phyloP scores from a whole-genome alignment of 2,113 vertebrate species.

The Halcyon malimbica region DNA sequence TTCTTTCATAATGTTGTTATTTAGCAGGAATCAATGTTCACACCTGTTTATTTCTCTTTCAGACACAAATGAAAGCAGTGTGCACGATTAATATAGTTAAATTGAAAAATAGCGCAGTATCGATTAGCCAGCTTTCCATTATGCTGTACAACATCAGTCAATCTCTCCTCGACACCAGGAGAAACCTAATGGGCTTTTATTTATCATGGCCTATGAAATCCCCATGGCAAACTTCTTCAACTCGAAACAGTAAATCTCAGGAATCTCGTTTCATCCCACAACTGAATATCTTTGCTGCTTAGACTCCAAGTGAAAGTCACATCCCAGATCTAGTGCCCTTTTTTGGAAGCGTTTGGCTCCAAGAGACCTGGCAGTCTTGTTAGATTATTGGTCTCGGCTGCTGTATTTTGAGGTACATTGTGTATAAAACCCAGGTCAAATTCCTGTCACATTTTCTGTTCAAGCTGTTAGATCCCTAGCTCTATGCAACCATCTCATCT shows the following conservation, averaged over 20 bases:
- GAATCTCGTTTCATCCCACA: neutral
- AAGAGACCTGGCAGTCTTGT: neutral
- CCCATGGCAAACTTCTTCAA: neutral
- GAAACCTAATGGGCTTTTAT: constrained; percentile 18
- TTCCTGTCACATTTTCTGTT: neutral
- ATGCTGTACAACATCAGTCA: constrained; percentile 18
- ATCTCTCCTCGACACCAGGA: neutral
- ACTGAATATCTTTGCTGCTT: neutral
- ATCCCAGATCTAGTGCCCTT: neutral
- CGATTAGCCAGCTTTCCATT: constrained; percentile 59
- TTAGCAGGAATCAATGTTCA: constrained; percentile 37
- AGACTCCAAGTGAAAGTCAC: neutral
- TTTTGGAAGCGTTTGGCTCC: neutral
- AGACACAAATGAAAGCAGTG: constrained; percentile 33
- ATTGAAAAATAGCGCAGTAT: constrained; percentile 46
- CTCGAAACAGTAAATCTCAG: neutral
- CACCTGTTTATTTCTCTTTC: constrained; percentile 50
- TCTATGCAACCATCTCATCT: neutral
- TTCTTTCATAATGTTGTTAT: constrained; percentile 21
- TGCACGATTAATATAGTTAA: constrained; percentile 36
- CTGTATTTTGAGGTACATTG: neutral
- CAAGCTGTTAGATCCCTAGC: neutral
- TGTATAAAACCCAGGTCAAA: neutral
- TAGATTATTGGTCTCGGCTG: neutral
- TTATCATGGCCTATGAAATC: neutral